Conservation (phyloP, 1,140 invertebrate species). For the Tribolium castaneum region DNA sequence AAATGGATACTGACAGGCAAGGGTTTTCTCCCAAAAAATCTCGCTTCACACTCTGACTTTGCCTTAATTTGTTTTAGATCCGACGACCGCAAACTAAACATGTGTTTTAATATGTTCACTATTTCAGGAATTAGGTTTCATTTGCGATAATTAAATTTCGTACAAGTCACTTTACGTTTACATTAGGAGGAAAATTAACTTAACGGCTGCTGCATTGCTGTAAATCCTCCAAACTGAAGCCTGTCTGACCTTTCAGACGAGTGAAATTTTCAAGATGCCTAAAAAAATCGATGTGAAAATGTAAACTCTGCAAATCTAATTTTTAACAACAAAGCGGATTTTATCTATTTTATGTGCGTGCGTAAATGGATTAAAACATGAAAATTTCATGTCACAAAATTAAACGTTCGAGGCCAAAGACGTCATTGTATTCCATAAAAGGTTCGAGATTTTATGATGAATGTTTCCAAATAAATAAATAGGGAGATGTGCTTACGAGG, state of each 20-base stretch:
- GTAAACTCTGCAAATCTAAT: neutral
- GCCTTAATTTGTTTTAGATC: neutral
- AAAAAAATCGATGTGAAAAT: neutral
- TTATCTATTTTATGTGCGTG: no score
- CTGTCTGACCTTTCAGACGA: neutral
- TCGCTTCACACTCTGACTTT: neutral
- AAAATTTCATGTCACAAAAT: no score
- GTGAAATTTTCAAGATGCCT: neutral
- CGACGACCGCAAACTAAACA: neutral
- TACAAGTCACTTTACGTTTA: neutral
- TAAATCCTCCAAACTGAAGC: neutral
- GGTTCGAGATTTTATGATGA: neutral
- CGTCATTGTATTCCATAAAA: neutral
- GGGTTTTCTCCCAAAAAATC: neutral
- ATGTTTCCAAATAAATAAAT: neutral
- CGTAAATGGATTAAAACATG: no score
- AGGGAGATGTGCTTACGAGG: neutral
- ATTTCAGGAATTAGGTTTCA: neutral
- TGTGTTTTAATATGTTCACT: neutral
- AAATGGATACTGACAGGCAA: neutral
- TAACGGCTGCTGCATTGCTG: neutral
- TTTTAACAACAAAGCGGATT: neutral
- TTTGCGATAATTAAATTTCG: neutral
- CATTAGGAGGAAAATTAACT: neutral
- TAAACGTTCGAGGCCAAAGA: neutral